phyloP scores from a whole-genome alignment of 2,888 invertebrate genomes.

The Eumerus sabulonum region DNA sequence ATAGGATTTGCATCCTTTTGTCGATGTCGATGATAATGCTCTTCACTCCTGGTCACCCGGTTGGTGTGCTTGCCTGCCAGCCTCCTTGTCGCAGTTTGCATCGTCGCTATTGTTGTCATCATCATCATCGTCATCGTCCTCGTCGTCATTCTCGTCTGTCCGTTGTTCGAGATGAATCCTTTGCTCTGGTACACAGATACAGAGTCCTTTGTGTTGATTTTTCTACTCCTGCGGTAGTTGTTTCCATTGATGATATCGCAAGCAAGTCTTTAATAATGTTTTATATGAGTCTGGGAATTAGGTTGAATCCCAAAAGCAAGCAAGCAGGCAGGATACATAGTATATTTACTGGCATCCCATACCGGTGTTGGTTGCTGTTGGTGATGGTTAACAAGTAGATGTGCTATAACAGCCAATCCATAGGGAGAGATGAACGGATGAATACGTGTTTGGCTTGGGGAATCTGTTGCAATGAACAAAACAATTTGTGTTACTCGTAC shows the following conservation, averaged over 20 bases:
- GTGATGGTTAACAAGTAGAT: conserved; percentile 3
- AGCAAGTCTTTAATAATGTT: conserved; percentile 66
- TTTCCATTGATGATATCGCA: conserved; percentile 60
- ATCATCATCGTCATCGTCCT: neutral
- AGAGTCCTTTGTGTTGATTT: conserved; percentile 46
- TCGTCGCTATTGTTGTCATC: conserved; percentile 12
- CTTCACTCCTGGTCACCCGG: conserved; percentile 9
- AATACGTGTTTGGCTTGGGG: no score
- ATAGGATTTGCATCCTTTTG: conserved; percentile 68
- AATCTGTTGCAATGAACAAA: conserved; percentile 37
- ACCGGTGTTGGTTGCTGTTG: conserved; percentile 3
- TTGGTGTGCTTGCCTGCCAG: neutral
- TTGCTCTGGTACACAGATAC: no score
- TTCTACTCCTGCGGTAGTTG: conserved; percentile 50
- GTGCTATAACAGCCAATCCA: neutral
- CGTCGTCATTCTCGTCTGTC: conserved; percentile 9
- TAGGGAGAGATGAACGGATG: no score
- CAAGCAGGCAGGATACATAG: neutral
- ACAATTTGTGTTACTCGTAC: conserved; percentile 37
- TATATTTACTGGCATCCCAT: conserved; percentile 11
- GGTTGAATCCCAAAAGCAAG: conserved; percentile 63
- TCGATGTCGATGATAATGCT: conserved; percentile 62
- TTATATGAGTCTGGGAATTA: conserved; percentile 55
- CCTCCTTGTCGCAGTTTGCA: conserved; percentile 7
- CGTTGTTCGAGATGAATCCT: no score